Evolutionary conservation across 2,797 vertebrate genomes (phyloP).

Genomic region (Onychomys arenicola): DNA sequence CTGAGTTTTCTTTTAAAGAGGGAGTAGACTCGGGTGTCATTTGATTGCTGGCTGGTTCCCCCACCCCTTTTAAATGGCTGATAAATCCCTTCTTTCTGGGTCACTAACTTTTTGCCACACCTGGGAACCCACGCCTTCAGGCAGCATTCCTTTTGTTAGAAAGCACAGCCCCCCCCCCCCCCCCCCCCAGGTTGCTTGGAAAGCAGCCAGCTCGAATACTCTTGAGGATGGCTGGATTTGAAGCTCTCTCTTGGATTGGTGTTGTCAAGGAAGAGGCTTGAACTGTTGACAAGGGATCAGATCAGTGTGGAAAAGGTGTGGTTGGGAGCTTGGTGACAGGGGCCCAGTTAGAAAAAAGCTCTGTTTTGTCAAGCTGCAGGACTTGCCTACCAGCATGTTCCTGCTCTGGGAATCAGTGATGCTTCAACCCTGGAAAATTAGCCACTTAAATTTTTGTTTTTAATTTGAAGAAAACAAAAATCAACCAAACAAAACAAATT

Average conservation of each 20-base stretch:
- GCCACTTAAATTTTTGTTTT: constrained; percentile 19
- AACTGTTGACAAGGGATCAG: constrained; percentile 56
- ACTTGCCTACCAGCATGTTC: not conserved
- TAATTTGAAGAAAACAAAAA: not conserved
- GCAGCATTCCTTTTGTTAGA: constrained; percentile 91
- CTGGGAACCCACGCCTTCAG: constrained; percentile 91
- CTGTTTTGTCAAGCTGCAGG: not conserved
- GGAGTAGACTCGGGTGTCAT: constrained; percentile 81
- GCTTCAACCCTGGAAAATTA: not conserved
- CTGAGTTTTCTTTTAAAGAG: constrained; percentile 73
- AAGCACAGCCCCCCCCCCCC: constrained; percentile 90
- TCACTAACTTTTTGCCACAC: constrained; percentile 91
- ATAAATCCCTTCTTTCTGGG: constrained; percentile 90
- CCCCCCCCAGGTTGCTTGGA: constrained; percentile 91
- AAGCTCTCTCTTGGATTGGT: constrained; percentile 21
- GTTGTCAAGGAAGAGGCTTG: constrained; percentile 66
- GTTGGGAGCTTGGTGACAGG: constrained; percentile 57
- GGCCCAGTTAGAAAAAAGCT: constrained; percentile 1
- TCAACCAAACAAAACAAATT: not conserved
- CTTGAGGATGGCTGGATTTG: constrained; percentile 60
- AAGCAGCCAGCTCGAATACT: constrained; percentile 85
- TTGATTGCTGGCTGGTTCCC: not conserved
- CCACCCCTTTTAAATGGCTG: constrained; percentile 68
- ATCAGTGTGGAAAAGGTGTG: constrained; percentile 63
- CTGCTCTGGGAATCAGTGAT: not conserved